Evolutionary conservation across 2,888 invertebrate genomes (phyloP).

Genomic region (Seira sanloemensis): DNA sequence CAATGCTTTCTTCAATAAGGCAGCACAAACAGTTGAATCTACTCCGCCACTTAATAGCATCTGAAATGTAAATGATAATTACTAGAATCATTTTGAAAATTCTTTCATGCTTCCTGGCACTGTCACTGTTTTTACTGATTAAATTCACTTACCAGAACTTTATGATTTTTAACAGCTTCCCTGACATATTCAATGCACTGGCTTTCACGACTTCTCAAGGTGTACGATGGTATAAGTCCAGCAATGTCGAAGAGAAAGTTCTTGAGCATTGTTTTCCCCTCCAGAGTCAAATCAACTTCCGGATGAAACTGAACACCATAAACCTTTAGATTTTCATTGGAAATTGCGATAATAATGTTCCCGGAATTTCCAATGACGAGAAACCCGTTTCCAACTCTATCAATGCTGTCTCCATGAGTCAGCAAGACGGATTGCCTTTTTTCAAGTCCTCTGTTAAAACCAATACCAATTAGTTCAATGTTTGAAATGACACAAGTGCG

Average conservation of each 20-base stretch:
- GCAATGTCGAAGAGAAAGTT: constrained; percentile 96
- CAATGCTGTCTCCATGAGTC: constrained; percentile 98
- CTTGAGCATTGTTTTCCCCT: constrained; percentile 92
- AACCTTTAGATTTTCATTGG: constrained; percentile 90
- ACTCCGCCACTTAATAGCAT: constrained; percentile 97
- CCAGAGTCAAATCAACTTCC: constrained; percentile 95
- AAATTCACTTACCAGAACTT: constrained; percentile 87
- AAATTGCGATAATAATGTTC: constrained; percentile 90
- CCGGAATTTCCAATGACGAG: constrained; percentile 90
- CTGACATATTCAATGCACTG: constrained; percentile 95
- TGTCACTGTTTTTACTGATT: too few relatives aligned
- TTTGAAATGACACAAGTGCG: neutral
- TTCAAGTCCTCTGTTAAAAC: constrained; percentile 85
- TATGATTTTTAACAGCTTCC: constrained; percentile 91
- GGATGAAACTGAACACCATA: constrained; percentile 99
- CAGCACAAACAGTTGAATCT: constrained; percentile 99
- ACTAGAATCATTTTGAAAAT: neutral
- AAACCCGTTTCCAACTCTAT: constrained; percentile 92
- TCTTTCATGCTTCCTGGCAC: too few relatives aligned
- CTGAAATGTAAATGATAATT: constrained; percentile 77
- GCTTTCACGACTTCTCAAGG: constrained; percentile 90
- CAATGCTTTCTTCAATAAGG: constrained; percentile 92
- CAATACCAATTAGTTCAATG: constrained; percentile 2
- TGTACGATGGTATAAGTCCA: constrained; percentile 90
- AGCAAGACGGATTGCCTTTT: constrained; percentile 92